phyloP scores from a whole-genome alignment of 2,888 invertebrate genomes.

The Hipparchia sbordonii region DNA sequence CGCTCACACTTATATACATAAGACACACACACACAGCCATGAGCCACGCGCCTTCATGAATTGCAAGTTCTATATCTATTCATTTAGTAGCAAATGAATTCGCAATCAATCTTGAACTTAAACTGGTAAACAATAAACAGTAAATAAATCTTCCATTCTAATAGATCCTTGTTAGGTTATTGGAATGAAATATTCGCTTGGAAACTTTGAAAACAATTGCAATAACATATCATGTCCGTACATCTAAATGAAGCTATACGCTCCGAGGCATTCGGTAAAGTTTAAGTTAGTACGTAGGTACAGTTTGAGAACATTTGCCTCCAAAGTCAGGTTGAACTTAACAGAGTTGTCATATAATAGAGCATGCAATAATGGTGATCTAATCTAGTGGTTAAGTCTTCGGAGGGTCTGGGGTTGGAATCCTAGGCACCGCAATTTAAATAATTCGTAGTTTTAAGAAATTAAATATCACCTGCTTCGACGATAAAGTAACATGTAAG shows the following conservation, averaged over 20 bases:
- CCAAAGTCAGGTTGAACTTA: slow-evolving; percentile 1
- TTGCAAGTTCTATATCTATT: too few relatives aligned
- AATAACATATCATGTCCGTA: slow-evolving; percentile 10
- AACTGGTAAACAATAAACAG: neutral
- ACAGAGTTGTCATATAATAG: neutral
- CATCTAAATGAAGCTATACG: slow-evolving; percentile 18
- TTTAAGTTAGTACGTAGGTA: slow-evolving; percentile 1
- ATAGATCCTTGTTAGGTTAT: neutral
- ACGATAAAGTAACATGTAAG: too few relatives aligned
- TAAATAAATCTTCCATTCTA: neutral
- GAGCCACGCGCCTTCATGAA: too few relatives aligned
- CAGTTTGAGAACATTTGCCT: slow-evolving; percentile 6
- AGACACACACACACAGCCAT: too few relatives aligned
- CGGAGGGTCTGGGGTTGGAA: too few relatives aligned
- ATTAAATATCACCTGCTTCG: too few relatives aligned
- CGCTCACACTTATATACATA: too few relatives aligned
- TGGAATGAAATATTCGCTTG: neutral
- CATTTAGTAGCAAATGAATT: neutral
- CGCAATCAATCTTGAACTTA: neutral
- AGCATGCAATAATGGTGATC: neutral
- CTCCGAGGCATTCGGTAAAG: slow-evolving; percentile 20
- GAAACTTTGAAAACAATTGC: slow-evolving; percentile 17
- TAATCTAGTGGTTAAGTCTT: too few relatives aligned
- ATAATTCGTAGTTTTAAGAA: too few relatives aligned
- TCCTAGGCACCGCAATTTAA: too few relatives aligned